Evolutionary conservation across 2,888 invertebrate genomes (phyloP).

Genomic region (Melieria picta): DNA sequence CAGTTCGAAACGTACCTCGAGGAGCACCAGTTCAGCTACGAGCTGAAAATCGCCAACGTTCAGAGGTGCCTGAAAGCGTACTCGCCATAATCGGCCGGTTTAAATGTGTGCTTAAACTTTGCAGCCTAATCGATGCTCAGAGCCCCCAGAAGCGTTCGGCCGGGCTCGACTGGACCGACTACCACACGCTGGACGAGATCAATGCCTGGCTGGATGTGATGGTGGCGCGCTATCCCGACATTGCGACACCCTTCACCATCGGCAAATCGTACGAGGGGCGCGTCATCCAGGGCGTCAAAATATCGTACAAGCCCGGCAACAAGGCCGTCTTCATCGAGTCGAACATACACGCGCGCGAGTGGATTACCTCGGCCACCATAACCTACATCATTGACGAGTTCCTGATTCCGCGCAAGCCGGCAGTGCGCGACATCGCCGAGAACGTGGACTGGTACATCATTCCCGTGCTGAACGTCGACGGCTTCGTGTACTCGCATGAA

Average conservation of each 20-base stretch:
- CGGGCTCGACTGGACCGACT: conserved; percentile 69
- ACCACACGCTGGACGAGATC: conserved; percentile 70
- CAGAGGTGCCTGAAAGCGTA: conserved; percentile 65
- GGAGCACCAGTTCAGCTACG: conserved; percentile 60
- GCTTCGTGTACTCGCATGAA: conserved; percentile 73
- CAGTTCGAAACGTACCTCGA: conserved; percentile 67
- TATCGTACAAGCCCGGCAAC: conserved; percentile 64
- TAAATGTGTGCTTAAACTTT: conserved; percentile 14
- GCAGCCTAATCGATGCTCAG: conserved; percentile 67
- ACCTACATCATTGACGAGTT: conserved; percentile 77
- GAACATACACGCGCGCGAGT: conserved; percentile 74
- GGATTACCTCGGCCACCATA: conserved; percentile 77
- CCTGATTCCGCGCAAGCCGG: conserved; percentile 70
- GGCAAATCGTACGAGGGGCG: conserved; percentile 73
- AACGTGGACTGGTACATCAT: conserved; percentile 79
- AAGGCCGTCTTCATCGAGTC: conserved; percentile 72
- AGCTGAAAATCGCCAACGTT: conserved; percentile 70
- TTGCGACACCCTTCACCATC: conserved; percentile 54
- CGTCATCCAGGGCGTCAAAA: conserved; percentile 70
- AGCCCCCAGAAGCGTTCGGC: conserved; percentile 38
- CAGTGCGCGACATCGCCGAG: conserved; percentile 70
- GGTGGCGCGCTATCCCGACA: conserved; percentile 65
- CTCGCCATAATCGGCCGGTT: too few relatives aligned
- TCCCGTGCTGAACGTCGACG: conserved; percentile 78
- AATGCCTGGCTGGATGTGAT: conserved; percentile 70